Percentiles rank a stretch among this genome's conserved stretches.
Evolutionary conservation across 2,888 invertebrate genomes (phyloP).

Genomic region (Chromoteleia sp.): DNA sequence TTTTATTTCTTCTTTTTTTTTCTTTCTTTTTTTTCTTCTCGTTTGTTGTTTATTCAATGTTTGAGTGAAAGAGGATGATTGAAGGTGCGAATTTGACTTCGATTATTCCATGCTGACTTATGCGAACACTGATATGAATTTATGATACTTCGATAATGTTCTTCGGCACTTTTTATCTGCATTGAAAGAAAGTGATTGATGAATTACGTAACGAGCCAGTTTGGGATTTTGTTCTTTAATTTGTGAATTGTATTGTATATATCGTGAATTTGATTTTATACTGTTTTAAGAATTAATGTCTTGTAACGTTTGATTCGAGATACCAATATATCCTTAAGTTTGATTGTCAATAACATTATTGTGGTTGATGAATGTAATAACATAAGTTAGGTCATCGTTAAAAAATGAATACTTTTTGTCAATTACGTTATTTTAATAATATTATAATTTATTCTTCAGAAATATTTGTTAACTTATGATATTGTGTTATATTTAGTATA

Average conservation of each 20-base stretch:
- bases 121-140: slow-evolving; percentile 3
- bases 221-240: background rate
- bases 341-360: background rate
- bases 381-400: too few relatives aligned
- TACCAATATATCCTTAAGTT: too few relatives aligned
- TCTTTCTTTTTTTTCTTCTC: too few relatives aligned
- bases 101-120: background rate
- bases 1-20: background rate
- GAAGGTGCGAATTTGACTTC: background rate
- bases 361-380: background rate
- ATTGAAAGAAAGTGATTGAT: background rate
- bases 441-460: too few relatives aligned
- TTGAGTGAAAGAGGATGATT: slow-evolving; percentile 5
- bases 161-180: background rate
- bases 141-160: slow-evolving; percentile 17
- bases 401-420: too few relatives aligned
- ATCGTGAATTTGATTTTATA: background rate
- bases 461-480: too few relatives aligned
- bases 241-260: background rate
- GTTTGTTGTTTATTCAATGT: background rate
- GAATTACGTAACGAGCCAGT: slow-evolving; percentile 17
- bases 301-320: background rate
- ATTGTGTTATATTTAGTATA: too few relatives aligned
- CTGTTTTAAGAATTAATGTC: background rate
- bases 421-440: too few relatives aligned